These are phyloP conservation scores for Heterodera schachtii DNA, from an alignment of 1,140 invertebrate species.

Conservation along the genomic window DNA sequence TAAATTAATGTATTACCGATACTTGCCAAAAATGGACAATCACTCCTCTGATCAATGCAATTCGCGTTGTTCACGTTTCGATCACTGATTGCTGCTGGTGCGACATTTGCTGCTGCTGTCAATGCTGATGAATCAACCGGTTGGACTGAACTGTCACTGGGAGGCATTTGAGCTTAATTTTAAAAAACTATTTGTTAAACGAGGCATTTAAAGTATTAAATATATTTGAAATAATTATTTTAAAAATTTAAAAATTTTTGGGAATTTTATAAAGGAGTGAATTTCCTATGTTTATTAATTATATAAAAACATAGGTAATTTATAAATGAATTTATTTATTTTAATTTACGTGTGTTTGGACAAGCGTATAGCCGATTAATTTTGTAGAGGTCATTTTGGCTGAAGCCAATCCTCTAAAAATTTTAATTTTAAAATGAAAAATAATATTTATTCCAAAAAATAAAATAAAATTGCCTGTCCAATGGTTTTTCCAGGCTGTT, in stretches of 20 bases:
- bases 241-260: no score
- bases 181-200: no score
- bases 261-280: no score
- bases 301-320: no score
- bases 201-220: no score
- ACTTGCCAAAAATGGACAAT: not conserved
- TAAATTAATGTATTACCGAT: not conserved
- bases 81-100: not conserved
- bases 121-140: not conserved
- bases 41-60: not conserved
- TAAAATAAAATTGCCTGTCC: slow-evolving; percentile 59
- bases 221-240: no score
- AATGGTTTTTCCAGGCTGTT: slow-evolving; percentile 66
- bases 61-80: not conserved
- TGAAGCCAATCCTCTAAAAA: slow-evolving; percentile 63
- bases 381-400: slow-evolving; percentile 67
- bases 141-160: not conserved
- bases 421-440: not conserved
- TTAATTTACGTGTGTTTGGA: slow-evolving; percentile 22
- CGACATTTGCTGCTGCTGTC: not conserved
- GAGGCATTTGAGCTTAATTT: not conserved
- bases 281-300: no score
- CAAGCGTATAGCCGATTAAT: slow-evolving; percentile 69
- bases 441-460: not conserved
- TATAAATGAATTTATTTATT: slow-evolving; percentile 13